Evolutionary conservation across 53 echinoderm and acorn worm species (phyloP), one percentile per base, ranked within the genome.

Genomic region (Henricia sp.): DNA sequence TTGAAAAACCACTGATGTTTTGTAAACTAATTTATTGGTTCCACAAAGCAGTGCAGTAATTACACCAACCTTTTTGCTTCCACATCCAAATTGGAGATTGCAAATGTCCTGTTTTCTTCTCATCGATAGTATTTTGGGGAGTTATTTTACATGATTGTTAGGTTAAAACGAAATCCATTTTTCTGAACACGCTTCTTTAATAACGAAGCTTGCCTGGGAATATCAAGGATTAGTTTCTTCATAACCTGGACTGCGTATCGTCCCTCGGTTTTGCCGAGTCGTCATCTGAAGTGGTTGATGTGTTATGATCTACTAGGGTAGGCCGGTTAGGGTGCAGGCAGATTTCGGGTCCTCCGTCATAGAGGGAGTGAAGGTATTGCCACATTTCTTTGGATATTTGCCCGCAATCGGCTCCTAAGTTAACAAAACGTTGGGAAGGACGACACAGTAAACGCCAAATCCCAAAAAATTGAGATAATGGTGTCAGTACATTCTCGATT

Each of bases 371-470:
- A 3, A 99, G 89, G 54, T 90, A 99, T 19, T 64, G 50, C 99
- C 99, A 99, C 77, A 92, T 99, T 24, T 92, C 92, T 38, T 92
- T 91, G 12, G 99, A 99, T 32, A 99, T 99, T 85, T 99, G 99
- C 0, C 94, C 99, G 33, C 83, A 92, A 29, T 94, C 99, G 1
- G 92, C 94, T 67, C 92, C 99, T 99, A 34, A 1, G 32, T 13
- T 16, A 3, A 60, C 6, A 3, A 60, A 60, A 17, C n/a, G 13
- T 4, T 19, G 6, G 25, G 3, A 60, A n/a, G n/a, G n/a, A n/a
- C n/a, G n/a, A n/a, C n/a, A n/a, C n/a, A n/a, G n/a, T n/a, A n/a
- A n/a, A n/a, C n/a, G n/a, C n/a, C n/a, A n/a, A n/a, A n/a, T n/a
- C n/a, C n/a, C n/a, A n/a, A n/a, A n/a, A n/a, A n/a, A n/a, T n/a